Evolutionary conservation across 2,113 vertebrate genomes (phyloP).

Genomic region (Scomber japonicus): DNA sequence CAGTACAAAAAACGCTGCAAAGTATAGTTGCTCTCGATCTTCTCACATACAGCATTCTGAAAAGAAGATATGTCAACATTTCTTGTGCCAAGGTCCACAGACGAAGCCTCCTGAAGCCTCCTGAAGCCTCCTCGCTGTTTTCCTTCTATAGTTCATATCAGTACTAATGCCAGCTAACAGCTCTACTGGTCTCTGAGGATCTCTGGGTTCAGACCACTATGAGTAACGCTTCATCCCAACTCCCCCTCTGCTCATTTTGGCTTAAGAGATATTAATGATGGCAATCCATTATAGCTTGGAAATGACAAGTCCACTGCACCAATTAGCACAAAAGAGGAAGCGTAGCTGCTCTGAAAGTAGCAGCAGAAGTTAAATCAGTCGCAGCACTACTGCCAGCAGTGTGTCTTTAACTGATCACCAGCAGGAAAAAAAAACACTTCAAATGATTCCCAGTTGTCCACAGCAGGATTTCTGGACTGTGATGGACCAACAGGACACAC

Average conservation of each 20-base stretch:
- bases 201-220: slow-evolving; percentile 34
- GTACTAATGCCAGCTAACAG: slow-evolving; percentile 20
- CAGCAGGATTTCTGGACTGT: neutral
- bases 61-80: slow-evolving; percentile 51
- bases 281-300: slow-evolving; percentile 9
- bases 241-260: slow-evolving; percentile 41
- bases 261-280: slow-evolving; percentile 21
- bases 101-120: slow-evolving; percentile 23
- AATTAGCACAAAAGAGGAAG: neutral
- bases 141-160: slow-evolving; percentile 41
- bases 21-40: slow-evolving; percentile 46
- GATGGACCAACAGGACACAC: too few species aligned
- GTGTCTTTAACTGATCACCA: too few species aligned
- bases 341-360: neutral
- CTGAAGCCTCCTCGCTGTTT: slow-evolving; percentile 36
- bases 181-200: slow-evolving; percentile 33
- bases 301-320: neutral
- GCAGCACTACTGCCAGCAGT: too few species aligned
- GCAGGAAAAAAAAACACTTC: neutral
- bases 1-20: slow-evolving; percentile 7
- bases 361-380: neutral
- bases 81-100: slow-evolving; percentile 48
- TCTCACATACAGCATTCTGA: slow-evolving; percentile 42
- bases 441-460: neutral
- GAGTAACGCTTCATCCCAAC: slow-evolving; percentile 22